Conservation (phyloP, 2,888 invertebrate genomes). For the Perithous albicinctus region DNA sequence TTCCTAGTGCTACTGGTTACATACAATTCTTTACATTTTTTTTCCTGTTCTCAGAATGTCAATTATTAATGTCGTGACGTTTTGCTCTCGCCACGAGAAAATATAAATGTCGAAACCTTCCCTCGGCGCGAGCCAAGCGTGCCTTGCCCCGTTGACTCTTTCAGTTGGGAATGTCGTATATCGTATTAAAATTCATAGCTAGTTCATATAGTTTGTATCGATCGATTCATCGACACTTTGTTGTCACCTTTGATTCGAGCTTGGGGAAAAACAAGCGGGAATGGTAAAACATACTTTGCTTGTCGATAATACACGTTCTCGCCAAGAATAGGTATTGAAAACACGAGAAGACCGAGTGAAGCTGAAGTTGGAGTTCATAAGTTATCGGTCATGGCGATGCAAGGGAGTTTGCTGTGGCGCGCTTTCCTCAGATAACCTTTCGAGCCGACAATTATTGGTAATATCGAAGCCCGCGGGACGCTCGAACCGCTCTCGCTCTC, state of each 20-base stretch:
- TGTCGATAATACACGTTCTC: slow-evolving; percentile 55
- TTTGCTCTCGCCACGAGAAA: slow-evolving; percentile 48
- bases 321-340: slow-evolving; percentile 35
- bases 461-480: slow-evolving; percentile 79
- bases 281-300: slow-evolving; percentile 44
- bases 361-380: slow-evolving; percentile 74
- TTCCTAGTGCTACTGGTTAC: slow-evolving; percentile 48
- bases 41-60: slow-evolving; percentile 57
- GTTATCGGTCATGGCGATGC: slow-evolving; percentile 74
- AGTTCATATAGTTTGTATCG: slow-evolving; percentile 52
- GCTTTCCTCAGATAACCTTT: slow-evolving; percentile 82
- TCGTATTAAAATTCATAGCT: slow-evolving; percentile 38
- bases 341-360: slow-evolving; percentile 59
- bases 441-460: slow-evolving; percentile 84
- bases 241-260: slow-evolving; percentile 40
- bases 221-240: slow-evolving; percentile 59
- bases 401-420: slow-evolving; percentile 55
- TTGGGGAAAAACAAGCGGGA: slow-evolving; percentile 47
- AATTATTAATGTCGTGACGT: slow-evolving; percentile 67
- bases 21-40: slow-evolving; percentile 30
- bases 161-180: slow-evolving; percentile 49
- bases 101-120: slow-evolving; percentile 69
- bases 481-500: slow-evolving; percentile 58
- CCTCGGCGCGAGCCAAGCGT: slow-evolving; percentile 61
- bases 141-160: slow-evolving; percentile 19